These are phyloP conservation scores for Ranitomeya variabilis DNA, from an alignment of 2,113 vertebrate genomes.

Conservation along the genomic window DNA sequence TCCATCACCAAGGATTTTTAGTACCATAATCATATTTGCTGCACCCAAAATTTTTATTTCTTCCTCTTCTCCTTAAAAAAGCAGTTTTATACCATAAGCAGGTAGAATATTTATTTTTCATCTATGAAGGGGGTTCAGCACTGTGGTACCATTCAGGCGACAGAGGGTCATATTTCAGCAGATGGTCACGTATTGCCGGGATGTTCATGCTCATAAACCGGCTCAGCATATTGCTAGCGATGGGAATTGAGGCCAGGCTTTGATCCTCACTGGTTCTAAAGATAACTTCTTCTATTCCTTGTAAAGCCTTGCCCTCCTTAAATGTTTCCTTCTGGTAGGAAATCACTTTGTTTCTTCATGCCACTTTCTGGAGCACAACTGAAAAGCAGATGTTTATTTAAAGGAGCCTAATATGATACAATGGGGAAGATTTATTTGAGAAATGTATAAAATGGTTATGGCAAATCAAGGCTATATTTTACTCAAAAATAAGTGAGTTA, in stretches of 20 bases:
- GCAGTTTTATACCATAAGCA: not conserved
- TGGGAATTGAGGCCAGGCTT: slow-evolving; percentile 73
- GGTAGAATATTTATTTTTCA: not conserved
- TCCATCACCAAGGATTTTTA: too few species aligned
- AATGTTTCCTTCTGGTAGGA: slow-evolving; percentile 79
- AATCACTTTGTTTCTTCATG: slow-evolving; percentile 65
- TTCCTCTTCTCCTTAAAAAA: not conserved
- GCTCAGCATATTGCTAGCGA: not conserved
- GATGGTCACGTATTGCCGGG: not conserved
- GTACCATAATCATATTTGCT: too few species aligned
- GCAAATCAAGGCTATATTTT: not conserved
- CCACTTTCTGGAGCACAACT: slow-evolving; percentile 64
- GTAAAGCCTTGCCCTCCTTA: slow-evolving; percentile 74
- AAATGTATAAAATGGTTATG: not conserved
- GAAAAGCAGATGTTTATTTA: slow-evolving; percentile 78
- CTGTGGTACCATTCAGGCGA: not conserved
- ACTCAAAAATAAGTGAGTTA: too few species aligned
- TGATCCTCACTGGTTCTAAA: slow-evolving; percentile 77
- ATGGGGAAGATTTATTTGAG: not conserved
- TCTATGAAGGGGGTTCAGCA: not conserved
- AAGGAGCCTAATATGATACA: slow-evolving; percentile 68
- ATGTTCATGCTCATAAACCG: not conserved
- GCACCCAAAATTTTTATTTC: too few species aligned
- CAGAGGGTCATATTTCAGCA: not conserved
- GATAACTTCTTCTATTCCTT: slow-evolving; percentile 70